Conservation (phyloP, 2,888 invertebrate species). For the Lysandra bellargus region DNA sequence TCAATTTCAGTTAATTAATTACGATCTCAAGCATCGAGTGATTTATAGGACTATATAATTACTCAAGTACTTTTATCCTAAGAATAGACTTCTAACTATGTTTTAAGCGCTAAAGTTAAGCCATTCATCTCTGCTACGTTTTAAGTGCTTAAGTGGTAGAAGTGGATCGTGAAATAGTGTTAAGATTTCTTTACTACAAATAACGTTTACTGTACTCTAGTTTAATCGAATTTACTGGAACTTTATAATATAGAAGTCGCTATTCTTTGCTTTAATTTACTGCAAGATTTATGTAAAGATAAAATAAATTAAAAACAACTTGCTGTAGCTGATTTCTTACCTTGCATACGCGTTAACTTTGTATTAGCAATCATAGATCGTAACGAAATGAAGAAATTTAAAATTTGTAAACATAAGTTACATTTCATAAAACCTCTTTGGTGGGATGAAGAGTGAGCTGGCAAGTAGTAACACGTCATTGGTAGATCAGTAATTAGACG, state of each 20-base stretch:
- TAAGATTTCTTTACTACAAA: slow-evolving; percentile 35
- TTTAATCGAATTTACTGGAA: slow-evolving; percentile 17
- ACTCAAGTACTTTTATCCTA: slow-evolving; percentile 6
- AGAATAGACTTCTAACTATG: slow-evolving; percentile 9
- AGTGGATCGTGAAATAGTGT: slow-evolving; percentile 56
- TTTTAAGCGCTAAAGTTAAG: slow-evolving; percentile 51
- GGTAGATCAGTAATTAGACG: too few species aligned
- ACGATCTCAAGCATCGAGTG: neutral
- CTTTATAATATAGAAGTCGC: slow-evolving; percentile 9
- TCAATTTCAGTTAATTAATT: neutral
- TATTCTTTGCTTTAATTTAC: slow-evolving; percentile 35
- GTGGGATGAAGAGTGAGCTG: too few species aligned
- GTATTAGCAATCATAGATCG: neutral
- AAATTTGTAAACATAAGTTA: too few species aligned
- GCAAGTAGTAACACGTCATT: too few species aligned
- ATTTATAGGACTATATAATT: neutral
- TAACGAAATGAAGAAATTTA: neutral
- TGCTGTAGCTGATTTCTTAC: neutral
- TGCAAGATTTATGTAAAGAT: neutral
- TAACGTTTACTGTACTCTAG: slow-evolving; percentile 13
- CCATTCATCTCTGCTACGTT: slow-evolving; percentile 65
- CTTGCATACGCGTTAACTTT: too few species aligned
- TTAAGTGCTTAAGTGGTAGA: slow-evolving; percentile 64
- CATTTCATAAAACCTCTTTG: too few species aligned
- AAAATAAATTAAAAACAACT: slow-evolving; percentile 1